These are phyloP conservation scores for Athetis lepigone DNA, from an alignment of 2,888 invertebrate genomes.

Conservation along the genomic window DNA sequence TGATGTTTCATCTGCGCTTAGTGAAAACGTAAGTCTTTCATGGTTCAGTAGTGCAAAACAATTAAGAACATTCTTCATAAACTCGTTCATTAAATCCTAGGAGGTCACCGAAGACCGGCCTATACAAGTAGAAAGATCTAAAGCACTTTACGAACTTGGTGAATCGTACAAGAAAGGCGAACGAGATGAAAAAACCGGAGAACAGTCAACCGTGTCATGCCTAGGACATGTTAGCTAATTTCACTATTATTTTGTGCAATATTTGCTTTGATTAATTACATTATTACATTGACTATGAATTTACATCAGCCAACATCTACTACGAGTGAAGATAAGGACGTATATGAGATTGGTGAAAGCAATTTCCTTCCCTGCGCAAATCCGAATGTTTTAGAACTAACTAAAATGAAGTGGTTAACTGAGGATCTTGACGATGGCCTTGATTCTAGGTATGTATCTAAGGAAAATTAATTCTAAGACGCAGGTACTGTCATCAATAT, in stretches of 20 bases:
- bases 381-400: conserved; percentile 79
- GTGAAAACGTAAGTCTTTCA: conserved; percentile 64
- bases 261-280: conserved; percentile 22
- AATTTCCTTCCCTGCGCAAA: conserved; percentile 63
- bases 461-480: conserved; percentile 5
- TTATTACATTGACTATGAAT: conserved; percentile 44
- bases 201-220: conserved; percentile 55
- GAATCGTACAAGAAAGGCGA: conserved; percentile 69
- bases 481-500: conserved; percentile 38
- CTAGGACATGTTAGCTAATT: conserved; percentile 63
- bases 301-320: conserved; percentile 65
- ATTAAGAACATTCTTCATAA: background rate
- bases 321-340: conserved; percentile 66
- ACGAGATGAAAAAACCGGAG: conserved; percentile 48
- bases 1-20: conserved; percentile 55
- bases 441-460: conserved; percentile 79
- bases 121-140: conserved; percentile 81
- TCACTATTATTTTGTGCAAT: conserved; percentile 31
- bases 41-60: background rate
- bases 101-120: conserved; percentile 65
- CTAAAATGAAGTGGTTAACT: conserved; percentile 86
- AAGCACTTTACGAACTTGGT: conserved; percentile 80
- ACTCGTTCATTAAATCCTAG: conserved; percentile 53
- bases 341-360: conserved; percentile 62
- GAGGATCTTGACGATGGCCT: conserved; percentile 74